Evolutionary conservation across 30 jellyfish, hydroid and myxozoan species (phyloP).

Genomic region (Turritopsis dohrnii): DNA sequence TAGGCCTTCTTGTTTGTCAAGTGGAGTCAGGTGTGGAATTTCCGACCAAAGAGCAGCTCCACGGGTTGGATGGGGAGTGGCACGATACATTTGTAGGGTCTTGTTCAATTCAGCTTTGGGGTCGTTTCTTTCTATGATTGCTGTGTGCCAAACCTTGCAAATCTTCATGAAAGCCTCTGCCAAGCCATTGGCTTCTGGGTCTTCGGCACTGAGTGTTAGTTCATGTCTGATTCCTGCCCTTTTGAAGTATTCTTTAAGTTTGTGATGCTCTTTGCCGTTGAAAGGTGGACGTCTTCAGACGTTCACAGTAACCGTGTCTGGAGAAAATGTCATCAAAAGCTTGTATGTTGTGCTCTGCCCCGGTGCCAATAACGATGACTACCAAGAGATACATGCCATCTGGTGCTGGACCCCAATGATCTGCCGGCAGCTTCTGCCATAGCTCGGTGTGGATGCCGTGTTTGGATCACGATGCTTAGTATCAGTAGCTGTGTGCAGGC

Average conservation of each 20-base stretch:
- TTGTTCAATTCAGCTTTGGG: conserved; percentile 8
- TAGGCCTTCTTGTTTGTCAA: background rate
- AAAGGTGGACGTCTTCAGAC: conserved; percentile 32
- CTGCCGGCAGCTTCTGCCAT: conserved; percentile 33
- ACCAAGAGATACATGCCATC: conserved; percentile 32
- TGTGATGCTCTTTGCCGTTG: conserved; percentile 24
- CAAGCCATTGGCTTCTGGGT: conserved; percentile 37
- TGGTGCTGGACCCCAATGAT: conserved; percentile 28
- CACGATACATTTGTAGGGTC: too few relatives aligned
- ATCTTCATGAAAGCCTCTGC: conserved; percentile 33
- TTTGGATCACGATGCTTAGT: conserved; percentile 29
- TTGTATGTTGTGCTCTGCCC: conserved; percentile 29
- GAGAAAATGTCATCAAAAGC: conserved; percentile 23
- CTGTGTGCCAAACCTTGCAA: conserved; percentile 35
- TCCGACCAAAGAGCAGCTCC: conserved; percentile 18
- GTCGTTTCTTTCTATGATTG: conserved; percentile 7
- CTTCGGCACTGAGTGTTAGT: conserved; percentile 26
- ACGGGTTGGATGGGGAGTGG: conserved; percentile 8
- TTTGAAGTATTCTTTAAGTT: conserved; percentile 18
- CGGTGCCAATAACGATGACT: conserved; percentile 20
- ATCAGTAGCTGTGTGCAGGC: conserved; percentile 26
- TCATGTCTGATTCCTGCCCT: conserved; percentile 28
- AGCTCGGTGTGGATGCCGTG: conserved; percentile 19
- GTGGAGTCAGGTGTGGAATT: conserved; percentile 9
- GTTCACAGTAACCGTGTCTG: conserved; percentile 28